phyloP scores from a whole-genome alignment of 1,140 invertebrate genomes.

The Hycleus phaleratus region DNA sequence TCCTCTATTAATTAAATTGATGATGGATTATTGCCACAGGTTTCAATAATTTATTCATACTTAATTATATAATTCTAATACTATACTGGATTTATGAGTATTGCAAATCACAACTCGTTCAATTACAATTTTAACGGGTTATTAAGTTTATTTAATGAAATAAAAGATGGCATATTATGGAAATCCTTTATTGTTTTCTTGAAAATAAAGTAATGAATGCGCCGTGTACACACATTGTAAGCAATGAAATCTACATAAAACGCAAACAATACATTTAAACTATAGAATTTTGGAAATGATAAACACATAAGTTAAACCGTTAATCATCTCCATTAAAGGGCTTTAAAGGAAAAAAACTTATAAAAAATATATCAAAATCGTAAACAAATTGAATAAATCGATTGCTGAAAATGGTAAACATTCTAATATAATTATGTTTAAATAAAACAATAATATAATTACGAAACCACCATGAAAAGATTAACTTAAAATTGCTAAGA shows the following conservation, averaged over 20 bases:
- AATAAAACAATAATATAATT: no score
- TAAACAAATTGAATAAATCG: no score
- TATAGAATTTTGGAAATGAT: background rate
- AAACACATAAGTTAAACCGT: conserved; percentile 3
- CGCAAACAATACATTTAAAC: conserved; percentile 1
- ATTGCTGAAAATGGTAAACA: no score
- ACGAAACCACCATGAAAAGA: conserved; percentile 2
- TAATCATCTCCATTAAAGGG: background rate
- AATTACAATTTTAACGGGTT: background rate
- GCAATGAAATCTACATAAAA: conserved; percentile 2
- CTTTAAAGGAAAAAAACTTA: no score
- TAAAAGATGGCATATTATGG: background rate
- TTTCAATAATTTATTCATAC: conserved; percentile 11
- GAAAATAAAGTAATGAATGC: background rate
- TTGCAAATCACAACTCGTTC: no score
- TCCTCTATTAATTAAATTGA: conserved; percentile 13
- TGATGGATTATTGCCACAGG: conserved; percentile 12
- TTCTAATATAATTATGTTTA: no score
- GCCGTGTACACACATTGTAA: conserved; percentile 3
- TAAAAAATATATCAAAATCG: no score
- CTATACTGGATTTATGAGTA: background rate
- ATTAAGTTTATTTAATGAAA: background rate
- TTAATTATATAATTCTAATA: conserved; percentile 10
- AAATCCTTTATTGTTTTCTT: conserved; percentile 8
- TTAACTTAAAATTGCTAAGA: conserved; percentile 1